Base-by-base conservation (phyloP, 2,797 vertebrate genomes). In the Buphagus erythrorhynchus region DNA sequence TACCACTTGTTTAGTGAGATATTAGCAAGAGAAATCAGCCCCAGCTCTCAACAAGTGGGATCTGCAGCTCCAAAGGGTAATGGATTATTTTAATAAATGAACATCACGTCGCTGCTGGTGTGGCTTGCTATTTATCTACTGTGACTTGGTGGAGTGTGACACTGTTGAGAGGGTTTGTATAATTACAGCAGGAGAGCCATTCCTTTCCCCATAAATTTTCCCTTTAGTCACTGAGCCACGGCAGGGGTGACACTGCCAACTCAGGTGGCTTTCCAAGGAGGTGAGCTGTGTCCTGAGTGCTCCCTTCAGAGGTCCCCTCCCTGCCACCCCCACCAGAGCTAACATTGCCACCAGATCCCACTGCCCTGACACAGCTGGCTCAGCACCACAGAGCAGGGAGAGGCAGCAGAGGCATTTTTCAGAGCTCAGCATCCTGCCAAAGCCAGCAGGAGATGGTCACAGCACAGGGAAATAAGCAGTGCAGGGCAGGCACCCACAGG, bases 61-160 rank as follows among this genome's bases (percentile, higher is more conserved):
- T 94, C 91, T 85, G 65, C 75, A 68, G 83, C 90, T 59, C 79
- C 93, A 91, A 81, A 35, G n/a, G 65, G 55, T 63, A 94, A 93
- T 19, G 42, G 54, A 66, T 90, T 38, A 78, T 73, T 95, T 93
- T 68, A 94, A 94, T 87, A 85, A 93, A 83, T 33, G 67, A 93
- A 58, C 75, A 92, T 52, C 49, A 36, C 90, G 69, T 72, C 9
- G 1, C n/a, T 87, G 65, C 90, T 94, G 90, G 63, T 94, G 93
- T 68, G 48, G 62, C n/a, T n/a, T 94, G 74, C 89, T 93, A 97
- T 97, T 97, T 96, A 96, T 93, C 93, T 90, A 2, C 51, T 65
- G 79, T 58, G 94, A 76, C 93, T 94, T 26, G 48, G 78, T 84
- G 88, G 80, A 83, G 88, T 24, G 61, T n/a, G 93, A 31, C 66